phyloP scores from a whole-genome alignment of 2,888 invertebrate genomes.

The Parascotia fuliginaria region DNA sequence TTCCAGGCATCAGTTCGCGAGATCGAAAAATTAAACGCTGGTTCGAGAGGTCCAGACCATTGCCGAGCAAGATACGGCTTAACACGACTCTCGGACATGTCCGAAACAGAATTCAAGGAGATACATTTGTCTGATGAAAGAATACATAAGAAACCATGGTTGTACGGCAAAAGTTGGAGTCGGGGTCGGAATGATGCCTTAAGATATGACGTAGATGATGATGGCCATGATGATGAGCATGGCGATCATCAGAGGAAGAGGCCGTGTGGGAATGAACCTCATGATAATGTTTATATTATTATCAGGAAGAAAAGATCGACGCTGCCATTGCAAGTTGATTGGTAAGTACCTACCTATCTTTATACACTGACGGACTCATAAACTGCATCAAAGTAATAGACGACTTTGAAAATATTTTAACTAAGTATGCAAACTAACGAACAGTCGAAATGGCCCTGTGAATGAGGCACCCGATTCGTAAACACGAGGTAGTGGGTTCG shows the following conservation, averaged over 20 bases:
- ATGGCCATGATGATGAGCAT: conserved; percentile 11
- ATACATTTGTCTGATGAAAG: conserved; percentile 76
- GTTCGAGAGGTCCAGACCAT: conserved; percentile 65
- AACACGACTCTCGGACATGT: conserved; percentile 87
- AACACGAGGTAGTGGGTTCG: no score
- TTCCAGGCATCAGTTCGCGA: conserved; percentile 79
- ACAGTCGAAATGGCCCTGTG: no score
- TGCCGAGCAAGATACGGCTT: conserved; percentile 84
- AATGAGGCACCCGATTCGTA: no score
- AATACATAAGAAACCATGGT: conserved; percentile 43
- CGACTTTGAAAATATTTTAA: no score
- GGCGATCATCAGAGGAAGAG: conserved; percentile 25
- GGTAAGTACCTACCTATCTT: conserved; percentile 66
- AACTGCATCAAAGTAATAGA: no score
- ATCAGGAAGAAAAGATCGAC: conserved; percentile 62
- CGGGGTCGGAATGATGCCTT: conserved; percentile 17
- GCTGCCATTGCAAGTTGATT: conserved; percentile 83
- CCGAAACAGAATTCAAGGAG: conserved; percentile 85
- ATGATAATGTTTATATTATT: conserved; percentile 52
- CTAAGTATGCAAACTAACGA: no score
- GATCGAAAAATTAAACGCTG: conserved; percentile 78
- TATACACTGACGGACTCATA: no score
- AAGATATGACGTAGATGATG: conserved; percentile 7
- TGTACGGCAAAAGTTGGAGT: conserved; percentile 61
- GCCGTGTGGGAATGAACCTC: conserved; percentile 23